Percentiles rank a stretch among this genome's conserved stretches.
phyloP scores from a whole-genome alignment of 2,113 vertebrate genomes.

The Pheucticus melanocephalus region DNA sequence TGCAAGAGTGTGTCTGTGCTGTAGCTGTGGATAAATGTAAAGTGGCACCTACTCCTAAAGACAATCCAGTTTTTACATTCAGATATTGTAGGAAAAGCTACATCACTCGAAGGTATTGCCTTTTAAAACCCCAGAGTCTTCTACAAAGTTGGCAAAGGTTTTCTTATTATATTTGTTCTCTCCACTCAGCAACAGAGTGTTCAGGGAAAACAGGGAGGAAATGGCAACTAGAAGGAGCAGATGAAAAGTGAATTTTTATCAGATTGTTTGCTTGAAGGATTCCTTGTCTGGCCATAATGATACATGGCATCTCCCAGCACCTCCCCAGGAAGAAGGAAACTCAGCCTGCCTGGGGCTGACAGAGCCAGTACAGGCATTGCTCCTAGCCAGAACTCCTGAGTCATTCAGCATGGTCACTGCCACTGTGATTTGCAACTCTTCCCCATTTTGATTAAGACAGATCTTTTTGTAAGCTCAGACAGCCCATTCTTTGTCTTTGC shows the following conservation, averaged over 20 bases:
- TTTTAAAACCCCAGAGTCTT: background rate
- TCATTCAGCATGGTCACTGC: background rate
- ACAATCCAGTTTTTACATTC: background rate
- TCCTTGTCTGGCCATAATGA: background rate
- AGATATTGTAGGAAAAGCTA: background rate
- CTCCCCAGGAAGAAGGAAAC: background rate
- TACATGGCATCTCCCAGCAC: background rate
- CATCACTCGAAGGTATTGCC: background rate
- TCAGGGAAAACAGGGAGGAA: background rate
- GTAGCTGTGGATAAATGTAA: background rate
- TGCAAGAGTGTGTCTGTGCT: background rate
- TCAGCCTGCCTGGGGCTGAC: fast-evolving
- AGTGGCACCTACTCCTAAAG: background rate
- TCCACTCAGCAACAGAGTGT: background rate
- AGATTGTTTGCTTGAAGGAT: background rate
- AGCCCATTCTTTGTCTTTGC: background rate
- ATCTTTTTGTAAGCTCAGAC: background rate
- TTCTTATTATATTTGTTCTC: background rate
- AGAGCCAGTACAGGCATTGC: background rate
- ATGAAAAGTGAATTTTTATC: background rate
- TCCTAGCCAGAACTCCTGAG: background rate
- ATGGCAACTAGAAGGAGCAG: background rate
- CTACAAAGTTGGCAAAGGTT: background rate
- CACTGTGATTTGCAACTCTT: background rate
- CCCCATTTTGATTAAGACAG: background rate